Evolutionary conservation across 2,113 vertebrate genomes (phyloP), one percentile per base, ranked within the genome.

Genomic region (Junco hyemalis): DNA sequence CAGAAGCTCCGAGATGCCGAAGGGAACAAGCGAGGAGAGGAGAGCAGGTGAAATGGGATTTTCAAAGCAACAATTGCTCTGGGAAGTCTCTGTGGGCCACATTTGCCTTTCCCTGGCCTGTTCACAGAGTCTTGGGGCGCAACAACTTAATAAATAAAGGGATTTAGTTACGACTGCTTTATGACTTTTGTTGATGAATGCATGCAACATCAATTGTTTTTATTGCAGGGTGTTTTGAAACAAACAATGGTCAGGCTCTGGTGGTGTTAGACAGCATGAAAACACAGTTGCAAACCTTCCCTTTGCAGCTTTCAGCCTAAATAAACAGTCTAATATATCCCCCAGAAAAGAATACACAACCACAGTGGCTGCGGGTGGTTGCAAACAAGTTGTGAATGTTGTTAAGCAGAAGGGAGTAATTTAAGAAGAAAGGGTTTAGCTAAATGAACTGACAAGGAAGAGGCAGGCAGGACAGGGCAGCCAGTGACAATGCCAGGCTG

Each of bases 301-400:
- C 76, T 78, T 83, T 10, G 17, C 79, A 90, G 79, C 64, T 90
- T 93, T 88, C 88, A 88, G 93, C 88, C 76, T 93, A 96, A 96
- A 96, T 51, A 97, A 96, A 94, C 94, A 95, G 56, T 45, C 48
- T 66, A 80, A 95, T 74, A 74, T 29, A 83, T 78, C 71, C 87
- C 40, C 40, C 29, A 88, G 87, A 86, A 96, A 94, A 93, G 76
- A 94, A 90, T 47, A 88, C 79, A 54, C 85, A 95, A 76, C 83
- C 94, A 60, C 89, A 93, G 57, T 4, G 73, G 88, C 88, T 74
- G 88, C 71, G 22, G 94, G 95, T 80, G 92, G 86, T 31, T 78
- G 88, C 91, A 96, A 96, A 95, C 94, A 94, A 92, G 88, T 94
- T 91, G 86, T 93, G 95, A 94, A 92, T 90, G 86, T 76, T 74